These are phyloP conservation scores for Cosmorhoe ocellata DNA, from an alignment of 2,888 invertebrate species.

Conservation along the genomic window DNA sequence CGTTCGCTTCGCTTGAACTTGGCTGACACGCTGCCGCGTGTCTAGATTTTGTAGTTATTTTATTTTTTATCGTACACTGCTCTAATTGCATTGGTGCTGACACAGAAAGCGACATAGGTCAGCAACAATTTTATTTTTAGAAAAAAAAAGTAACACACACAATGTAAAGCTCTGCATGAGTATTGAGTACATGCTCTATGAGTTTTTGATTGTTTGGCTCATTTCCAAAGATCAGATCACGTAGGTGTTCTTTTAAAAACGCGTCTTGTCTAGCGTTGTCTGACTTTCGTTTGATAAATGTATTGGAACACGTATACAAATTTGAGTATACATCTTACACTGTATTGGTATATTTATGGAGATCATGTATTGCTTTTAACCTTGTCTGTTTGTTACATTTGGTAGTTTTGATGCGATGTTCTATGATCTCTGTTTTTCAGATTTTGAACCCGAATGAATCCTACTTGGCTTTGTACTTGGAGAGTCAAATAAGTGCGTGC, in stretches of 20 bases:
- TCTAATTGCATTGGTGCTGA: too few species aligned
- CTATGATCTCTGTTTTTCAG: too few species aligned
- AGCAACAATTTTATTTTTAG: slow-evolving; percentile 9
- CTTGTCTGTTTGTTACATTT: slow-evolving; percentile 28
- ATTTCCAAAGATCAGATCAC: slow-evolving; percentile 49
- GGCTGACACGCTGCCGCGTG: too few species aligned
- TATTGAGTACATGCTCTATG: slow-evolving; percentile 43
- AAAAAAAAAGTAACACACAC: slow-evolving; percentile 22
- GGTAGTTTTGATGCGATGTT: slow-evolving; percentile 6
- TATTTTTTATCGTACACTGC: too few species aligned
- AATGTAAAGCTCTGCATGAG: slow-evolving; percentile 41
- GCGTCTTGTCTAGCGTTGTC: slow-evolving; percentile 19
- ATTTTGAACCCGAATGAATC: too few species aligned
- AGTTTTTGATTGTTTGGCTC: slow-evolving; percentile 68
- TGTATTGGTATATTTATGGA: neutral
- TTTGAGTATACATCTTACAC: neutral
- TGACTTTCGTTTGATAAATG: slow-evolving; percentile 24
- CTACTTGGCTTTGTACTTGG: too few species aligned
- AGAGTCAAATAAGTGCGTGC: too few species aligned
- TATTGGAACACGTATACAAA: slow-evolving; percentile 14
- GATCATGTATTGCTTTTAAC: slow-evolving; percentile 28
- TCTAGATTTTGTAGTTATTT: too few species aligned
- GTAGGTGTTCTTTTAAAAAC: slow-evolving; percentile 42
- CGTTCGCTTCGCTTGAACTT: too few species aligned
- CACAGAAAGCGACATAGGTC: slow-evolving; percentile 10